phyloP scores from a whole-genome alignment of 2,888 invertebrate genomes.

The Chesias legatella region DNA sequence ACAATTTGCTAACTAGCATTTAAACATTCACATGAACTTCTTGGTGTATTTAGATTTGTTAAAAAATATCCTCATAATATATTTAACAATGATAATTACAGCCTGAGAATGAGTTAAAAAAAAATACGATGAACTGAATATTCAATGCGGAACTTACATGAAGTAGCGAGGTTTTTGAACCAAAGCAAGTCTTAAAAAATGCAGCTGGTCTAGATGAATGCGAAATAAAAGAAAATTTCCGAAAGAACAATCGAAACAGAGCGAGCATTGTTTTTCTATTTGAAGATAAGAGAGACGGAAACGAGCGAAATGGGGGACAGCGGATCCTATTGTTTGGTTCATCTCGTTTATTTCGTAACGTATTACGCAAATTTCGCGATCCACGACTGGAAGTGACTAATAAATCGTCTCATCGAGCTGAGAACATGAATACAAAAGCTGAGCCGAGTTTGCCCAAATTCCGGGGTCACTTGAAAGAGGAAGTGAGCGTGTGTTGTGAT shows the following conservation, averaged over 20 bases:
- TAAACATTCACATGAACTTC: not conserved
- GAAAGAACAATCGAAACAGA: slow-evolving; percentile 52
- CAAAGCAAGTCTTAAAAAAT: slow-evolving; percentile 29
- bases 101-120: not conserved
- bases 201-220: slow-evolving; percentile 39
- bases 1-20: slow-evolving; percentile 2
- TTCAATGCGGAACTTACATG: not conserved
- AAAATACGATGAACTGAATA: slow-evolving; percentile 1
- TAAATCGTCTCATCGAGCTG: slow-evolving; percentile 32
- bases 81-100: too few species aligned
- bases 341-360: slow-evolving; percentile 49
- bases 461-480: slow-evolving; percentile 25
- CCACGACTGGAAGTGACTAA: slow-evolving; percentile 37
- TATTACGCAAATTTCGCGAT: slow-evolving; percentile 46
- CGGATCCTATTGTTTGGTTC: slow-evolving; percentile 53
- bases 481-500: slow-evolving; percentile 25
- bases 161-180: slow-evolving; percentile 20
- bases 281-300: slow-evolving; percentile 60
- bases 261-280: slow-evolving; percentile 56
- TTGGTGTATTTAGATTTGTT: too few species aligned
- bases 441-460: slow-evolving; percentile 25
- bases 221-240: slow-evolving; percentile 40
- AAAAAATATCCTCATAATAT: too few species aligned
- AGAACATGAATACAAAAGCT: slow-evolving; percentile 33
- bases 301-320: slow-evolving; percentile 54